phyloP scores from a whole-genome alignment of 2,113 vertebrate species.

The Sarotherodon lohbergeri region DNA sequence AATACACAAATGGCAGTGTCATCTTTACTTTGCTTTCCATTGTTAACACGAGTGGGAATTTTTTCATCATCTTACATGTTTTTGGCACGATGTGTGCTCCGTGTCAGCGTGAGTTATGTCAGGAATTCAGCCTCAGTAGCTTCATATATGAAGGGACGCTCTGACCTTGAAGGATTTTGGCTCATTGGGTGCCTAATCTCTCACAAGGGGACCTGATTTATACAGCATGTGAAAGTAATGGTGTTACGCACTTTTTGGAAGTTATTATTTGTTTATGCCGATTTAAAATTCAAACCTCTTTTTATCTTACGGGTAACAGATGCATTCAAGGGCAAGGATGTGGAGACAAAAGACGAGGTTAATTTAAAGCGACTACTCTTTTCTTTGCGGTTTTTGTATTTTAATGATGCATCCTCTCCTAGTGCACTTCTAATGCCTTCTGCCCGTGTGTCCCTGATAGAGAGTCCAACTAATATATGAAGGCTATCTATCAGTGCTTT shows the following conservation, averaged over 20 bases:
- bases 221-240: background rate
- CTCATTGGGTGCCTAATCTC: background rate
- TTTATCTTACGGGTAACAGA: background rate
- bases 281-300: background rate
- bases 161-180: background rate
- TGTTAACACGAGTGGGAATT: background rate
- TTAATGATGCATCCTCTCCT: background rate
- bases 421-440: background rate
- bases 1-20: slow-evolving; percentile 50
- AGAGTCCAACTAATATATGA: background rate
- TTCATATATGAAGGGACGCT: background rate
- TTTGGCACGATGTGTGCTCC: background rate
- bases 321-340: background rate
- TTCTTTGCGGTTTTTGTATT: background rate
- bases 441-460: background rate
- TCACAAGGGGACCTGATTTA: background rate
- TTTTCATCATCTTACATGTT: background rate
- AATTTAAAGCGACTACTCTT: background rate
- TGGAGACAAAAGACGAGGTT: background rate
- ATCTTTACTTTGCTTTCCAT: background rate
- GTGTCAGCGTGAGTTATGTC: background rate
- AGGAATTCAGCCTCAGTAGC: background rate
- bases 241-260: background rate
- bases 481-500: background rate
- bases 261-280: background rate